Percentiles rank a stretch among this genome's conserved stretches.
Evolutionary conservation across 2,797 vertebrate species (phyloP).

Genomic region (Sebastes hopkinsi): DNA sequence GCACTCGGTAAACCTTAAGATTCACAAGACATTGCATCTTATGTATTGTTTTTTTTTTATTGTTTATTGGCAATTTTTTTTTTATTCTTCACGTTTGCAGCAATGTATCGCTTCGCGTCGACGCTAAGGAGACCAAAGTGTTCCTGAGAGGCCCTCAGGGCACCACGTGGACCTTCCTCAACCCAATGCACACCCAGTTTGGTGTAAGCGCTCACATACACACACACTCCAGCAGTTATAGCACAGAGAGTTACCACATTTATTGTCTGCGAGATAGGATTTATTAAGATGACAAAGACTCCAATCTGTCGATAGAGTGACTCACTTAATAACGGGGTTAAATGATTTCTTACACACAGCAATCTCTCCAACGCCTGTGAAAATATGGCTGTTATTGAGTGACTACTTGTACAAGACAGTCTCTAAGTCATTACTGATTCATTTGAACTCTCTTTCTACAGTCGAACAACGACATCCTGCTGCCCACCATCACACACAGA

Average conservation of each 20-base stretch:
- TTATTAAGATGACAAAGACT: neutral
- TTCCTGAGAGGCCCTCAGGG: conserved; percentile 79
- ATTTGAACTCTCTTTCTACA: conserved; percentile 36
- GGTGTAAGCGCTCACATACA: conserved; percentile 62
- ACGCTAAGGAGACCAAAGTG: conserved; percentile 27
- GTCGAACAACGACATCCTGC: conserved; percentile 75
- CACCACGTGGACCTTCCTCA: conserved; percentile 73
- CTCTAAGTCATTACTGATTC: conserved; percentile 7
- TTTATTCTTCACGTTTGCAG: conserved; percentile 57
- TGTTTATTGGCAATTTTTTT: neutral
- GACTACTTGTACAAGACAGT: neutral
- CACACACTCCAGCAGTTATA: neutral
- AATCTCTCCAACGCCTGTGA: neutral
- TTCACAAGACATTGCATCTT: neutral
- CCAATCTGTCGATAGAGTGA: neutral
- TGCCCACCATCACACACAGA: fast-evolving
- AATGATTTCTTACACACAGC: neutral
- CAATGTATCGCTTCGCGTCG: conserved; percentile 64
- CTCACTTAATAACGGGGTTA: neutral
- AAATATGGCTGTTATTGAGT: neutral
- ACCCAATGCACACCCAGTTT: neutral
- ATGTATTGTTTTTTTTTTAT: neutral
- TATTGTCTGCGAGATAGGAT: neutral
- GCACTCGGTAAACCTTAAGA: conserved; percentile 65
- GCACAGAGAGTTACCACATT: neutral